Evolutionary conservation across 2,113 vertebrate genomes (phyloP).

Genomic region (Anguilla rostrata): DNA sequence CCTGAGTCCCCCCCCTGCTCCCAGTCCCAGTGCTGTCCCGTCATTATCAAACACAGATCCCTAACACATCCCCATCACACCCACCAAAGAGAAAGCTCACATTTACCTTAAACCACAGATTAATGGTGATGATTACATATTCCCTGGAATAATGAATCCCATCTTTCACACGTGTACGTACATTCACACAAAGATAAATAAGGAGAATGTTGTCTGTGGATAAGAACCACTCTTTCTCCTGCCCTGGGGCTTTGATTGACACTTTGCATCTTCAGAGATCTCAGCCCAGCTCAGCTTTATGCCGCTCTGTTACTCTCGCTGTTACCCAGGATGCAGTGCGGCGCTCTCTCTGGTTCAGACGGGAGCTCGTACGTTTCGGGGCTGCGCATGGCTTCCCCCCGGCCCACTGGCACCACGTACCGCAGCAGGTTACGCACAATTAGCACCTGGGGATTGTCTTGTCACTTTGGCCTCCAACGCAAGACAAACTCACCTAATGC

Average conservation of each 20-base stretch:
- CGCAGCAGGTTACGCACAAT: constrained; percentile 86
- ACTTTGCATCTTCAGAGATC: neutral
- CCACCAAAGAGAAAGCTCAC: neutral
- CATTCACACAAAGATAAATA: neutral
- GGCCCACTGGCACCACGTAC: constrained; percentile 66
- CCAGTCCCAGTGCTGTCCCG: neutral
- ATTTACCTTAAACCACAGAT: neutral
- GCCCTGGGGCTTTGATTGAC: neutral
- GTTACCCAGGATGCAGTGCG: constrained; percentile 53
- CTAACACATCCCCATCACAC: neutral
- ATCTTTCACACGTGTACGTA: neutral
- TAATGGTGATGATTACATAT: neutral
- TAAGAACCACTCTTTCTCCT: neutral
- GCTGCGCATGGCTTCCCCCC: constrained; percentile 72
- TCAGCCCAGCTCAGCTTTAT: neutral
- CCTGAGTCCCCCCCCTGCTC: neutral
- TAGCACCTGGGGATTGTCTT: constrained; percentile 88
- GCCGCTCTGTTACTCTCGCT: constrained; percentile 40
- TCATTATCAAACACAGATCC: neutral
- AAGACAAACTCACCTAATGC: constrained; percentile 81
- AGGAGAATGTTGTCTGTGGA: neutral
- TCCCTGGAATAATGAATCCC: neutral
- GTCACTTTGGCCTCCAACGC: constrained; percentile 75
- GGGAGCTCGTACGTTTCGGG: constrained; percentile 67
- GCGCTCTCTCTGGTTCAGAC: constrained; percentile 66